These are phyloP conservation scores for Noctua pronuba DNA, from an alignment of 2,888 invertebrate species.

Conservation along the genomic window DNA sequence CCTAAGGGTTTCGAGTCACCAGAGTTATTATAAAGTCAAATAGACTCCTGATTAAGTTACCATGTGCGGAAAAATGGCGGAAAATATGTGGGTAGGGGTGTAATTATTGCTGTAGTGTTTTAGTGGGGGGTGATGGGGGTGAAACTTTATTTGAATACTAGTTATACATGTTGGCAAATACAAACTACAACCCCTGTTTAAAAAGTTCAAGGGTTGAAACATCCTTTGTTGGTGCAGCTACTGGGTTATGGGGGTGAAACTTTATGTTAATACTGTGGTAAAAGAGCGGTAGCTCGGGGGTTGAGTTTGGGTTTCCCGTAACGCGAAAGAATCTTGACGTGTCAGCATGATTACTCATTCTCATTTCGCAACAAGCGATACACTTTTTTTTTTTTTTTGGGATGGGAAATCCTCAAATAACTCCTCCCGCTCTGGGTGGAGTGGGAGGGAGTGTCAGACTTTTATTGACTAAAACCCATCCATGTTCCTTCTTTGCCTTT, in stretches of 20 bases:
- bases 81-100: conserved; percentile 24
- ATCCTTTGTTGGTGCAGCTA: not conserved
- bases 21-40: conserved; percentile 65
- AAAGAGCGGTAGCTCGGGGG: not conserved
- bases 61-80: conserved; percentile 49
- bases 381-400: too few species aligned
- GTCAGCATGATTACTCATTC: not conserved
- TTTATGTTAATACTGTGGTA: not conserved
- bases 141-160: not conserved
- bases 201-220: not conserved
- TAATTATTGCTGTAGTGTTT: conserved; percentile 29
- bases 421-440: too few species aligned
- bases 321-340: not conserved
- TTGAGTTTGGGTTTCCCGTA: not conserved
- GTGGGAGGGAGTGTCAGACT: too few species aligned
- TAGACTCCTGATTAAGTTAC: conserved; percentile 55
- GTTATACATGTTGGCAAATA: not conserved
- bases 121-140: not conserved
- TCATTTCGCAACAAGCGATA: not conserved
- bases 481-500: too few species aligned
- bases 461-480: too few species aligned
- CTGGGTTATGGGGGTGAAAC: not conserved
- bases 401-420: too few species aligned
- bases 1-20: conserved; percentile 46
- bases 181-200: not conserved